Evolutionary conservation across 37 sponge, comb jelly and placozoan species (phyloP).

Genomic region (Mnemiopsis leidyi): DNA sequence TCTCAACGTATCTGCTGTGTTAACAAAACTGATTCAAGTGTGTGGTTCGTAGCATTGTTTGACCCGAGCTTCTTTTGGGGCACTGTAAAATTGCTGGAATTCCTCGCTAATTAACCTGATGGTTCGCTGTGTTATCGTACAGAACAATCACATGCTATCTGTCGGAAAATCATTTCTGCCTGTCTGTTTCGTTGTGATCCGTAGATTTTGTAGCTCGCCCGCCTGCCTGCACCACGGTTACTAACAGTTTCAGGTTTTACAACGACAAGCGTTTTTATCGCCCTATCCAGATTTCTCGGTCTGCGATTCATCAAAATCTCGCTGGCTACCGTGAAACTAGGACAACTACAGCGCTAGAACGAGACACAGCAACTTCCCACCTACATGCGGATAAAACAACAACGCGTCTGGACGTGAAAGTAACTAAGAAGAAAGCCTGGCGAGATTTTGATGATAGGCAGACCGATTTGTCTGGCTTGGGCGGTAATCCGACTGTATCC

Average conservation of each 20-base stretch:
- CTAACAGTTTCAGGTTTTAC: background rate
- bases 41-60: background rate
- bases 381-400: too few species aligned
- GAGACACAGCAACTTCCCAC: too few species aligned
- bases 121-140: background rate
- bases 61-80: background rate
- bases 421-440: background rate
- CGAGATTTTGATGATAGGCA: background rate
- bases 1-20: conserved; percentile 37
- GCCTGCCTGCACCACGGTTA: background rate
- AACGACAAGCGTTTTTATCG: background rate
- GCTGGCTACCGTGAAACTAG: background rate
- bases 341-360: background rate
- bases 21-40: background rate
- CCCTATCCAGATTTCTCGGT: background rate
- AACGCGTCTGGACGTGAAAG: too few species aligned
- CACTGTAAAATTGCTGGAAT: background rate
- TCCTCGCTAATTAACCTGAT: background rate
- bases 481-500: background rate
- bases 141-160: background rate
- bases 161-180: background rate
- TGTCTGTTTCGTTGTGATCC: background rate
- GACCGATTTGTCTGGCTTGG: background rate
- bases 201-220: background rate
- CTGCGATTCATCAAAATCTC: background rate